A percentile compares a stretch with the other conserved stretches of the same genome.
Conservation (phyloP, 2,113 vertebrate species). For the Sinocyclocheilus anshuiensis region DNA sequence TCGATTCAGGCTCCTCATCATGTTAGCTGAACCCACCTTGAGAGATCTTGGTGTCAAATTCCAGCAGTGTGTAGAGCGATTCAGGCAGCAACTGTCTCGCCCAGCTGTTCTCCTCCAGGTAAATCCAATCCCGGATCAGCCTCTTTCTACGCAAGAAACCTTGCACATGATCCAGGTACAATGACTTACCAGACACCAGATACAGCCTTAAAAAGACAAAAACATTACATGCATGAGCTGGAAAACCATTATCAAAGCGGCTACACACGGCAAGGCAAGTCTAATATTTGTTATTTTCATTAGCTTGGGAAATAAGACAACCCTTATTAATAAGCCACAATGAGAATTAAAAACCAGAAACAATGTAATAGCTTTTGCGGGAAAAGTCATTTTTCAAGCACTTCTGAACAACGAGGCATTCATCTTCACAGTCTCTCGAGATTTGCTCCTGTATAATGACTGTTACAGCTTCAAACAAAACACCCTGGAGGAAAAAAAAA, state of each 20-base stretch:
- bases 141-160: slow-evolving; percentile 64
- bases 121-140: slow-evolving; percentile 65
- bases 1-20: not conserved
- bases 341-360: not conserved
- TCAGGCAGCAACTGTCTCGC: slow-evolving; percentile 60
- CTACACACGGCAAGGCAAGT: not conserved
- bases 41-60: slow-evolving; percentile 63
- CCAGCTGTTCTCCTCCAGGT: slow-evolving; percentile 64
- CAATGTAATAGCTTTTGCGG: not conserved
- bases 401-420: slow-evolving; percentile 8
- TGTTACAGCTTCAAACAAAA: not conserved
- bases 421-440: not conserved
- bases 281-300: not conserved
- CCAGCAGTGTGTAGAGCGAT: slow-evolving; percentile 61
- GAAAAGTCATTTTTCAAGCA: slow-evolving; percentile 20
- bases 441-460: not conserved
- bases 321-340: not conserved
- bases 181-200: slow-evolving; percentile 58
- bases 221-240: not conserved
- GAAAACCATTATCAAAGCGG: not conserved
- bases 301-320: not conserved
- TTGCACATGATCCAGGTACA: slow-evolving; percentile 67
- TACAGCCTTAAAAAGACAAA: slow-evolving; percentile 56
- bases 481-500: not conserved
- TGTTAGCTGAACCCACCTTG: slow-evolving; percentile 48